Conservation (phyloP, 2,113 vertebrate genomes). For the Jacana jacana region DNA sequence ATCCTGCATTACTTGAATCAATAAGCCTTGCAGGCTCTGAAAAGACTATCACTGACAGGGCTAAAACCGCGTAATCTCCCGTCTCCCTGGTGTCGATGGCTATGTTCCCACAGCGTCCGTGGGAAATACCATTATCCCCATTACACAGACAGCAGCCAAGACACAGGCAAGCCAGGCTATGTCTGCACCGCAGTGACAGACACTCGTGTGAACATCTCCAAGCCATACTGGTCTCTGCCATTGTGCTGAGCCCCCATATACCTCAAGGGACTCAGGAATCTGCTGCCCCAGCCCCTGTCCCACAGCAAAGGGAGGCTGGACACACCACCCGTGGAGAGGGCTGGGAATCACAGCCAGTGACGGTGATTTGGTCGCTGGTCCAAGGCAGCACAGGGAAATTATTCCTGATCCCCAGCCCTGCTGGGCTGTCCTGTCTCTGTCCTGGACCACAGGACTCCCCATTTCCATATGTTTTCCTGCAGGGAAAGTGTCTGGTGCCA, state of each 20-base stretch:
- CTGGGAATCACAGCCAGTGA: neutral
- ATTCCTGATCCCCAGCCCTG: neutral
- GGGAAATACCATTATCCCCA: neutral
- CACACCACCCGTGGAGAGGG: fast-evolving
- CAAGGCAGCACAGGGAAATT: neutral
- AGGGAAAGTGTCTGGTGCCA: neutral
- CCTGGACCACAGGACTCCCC: neutral
- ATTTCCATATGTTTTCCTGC: neutral
- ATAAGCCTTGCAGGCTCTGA: constrained; percentile 18
- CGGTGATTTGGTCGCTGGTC: neutral
- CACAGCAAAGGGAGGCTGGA: neutral
- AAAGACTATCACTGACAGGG: neutral
- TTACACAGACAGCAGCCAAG: neutral
- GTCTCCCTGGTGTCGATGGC: neutral
- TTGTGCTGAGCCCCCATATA: fast-evolving
- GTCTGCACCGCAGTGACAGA: neutral
- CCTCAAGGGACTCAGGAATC: neutral
- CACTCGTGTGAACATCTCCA: fast-evolving
- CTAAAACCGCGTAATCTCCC: neutral
- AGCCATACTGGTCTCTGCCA: fast-evolving
- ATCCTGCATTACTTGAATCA: constrained; percentile 33
- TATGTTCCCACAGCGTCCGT: neutral
- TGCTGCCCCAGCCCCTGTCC: neutral
- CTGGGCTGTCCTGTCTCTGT: neutral
- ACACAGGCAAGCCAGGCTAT: neutral